Base-by-base conservation (phyloP, 92 coral and sea anemone genomes). In the Bergia sp. region DNA sequence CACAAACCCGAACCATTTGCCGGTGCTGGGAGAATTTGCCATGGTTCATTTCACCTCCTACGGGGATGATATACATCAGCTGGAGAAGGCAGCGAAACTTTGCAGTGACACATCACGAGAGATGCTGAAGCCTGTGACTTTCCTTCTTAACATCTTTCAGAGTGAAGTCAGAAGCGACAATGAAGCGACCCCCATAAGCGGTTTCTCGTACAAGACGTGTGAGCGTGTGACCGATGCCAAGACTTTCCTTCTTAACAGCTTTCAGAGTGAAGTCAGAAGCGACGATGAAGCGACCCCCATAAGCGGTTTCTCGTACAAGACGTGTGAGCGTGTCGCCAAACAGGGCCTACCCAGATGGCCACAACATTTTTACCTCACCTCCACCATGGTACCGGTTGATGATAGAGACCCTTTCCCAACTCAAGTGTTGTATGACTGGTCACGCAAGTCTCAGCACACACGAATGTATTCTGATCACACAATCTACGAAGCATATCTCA, bases 401-500 rank as follows among this genome's bases (percentile, higher is more conserved):
- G 73, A 67, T 11, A 67, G 21, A 4, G 73, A 21, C 3, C 73
- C 73, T 29, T 67, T 67, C 73, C 73, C 73, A 21, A 67, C 73
- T 12, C 73, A 67, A 67, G 73, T 67, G 73, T 10, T 67, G 7
- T 67, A 67, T 16, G 73, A 67, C 73, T 67, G 73, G 73, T 67
- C 73, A 21, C 73, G 38, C 36, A 67, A n/a, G 37, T 67, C 73
- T 67, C 73, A 67, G 37, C 73, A 67, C 73, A 67, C 73, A 21
- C 73, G 73, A 67, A 67, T 67, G 73, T 3, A 67, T 50, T 15
- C 15, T 0, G 57, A 2, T 50, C 57, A 50, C 57, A n/a, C 37
- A 0, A 67, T 67, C 8, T n/a, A 67, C 11, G 73, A 67, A 20
- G 7, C 73, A 67, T 67, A 67, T n/a, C 73, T 67, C 23, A 8